These are phyloP conservation scores for Hecatera dysodea DNA, from an alignment of 2,888 invertebrate genomes.

Conservation along the genomic window DNA sequence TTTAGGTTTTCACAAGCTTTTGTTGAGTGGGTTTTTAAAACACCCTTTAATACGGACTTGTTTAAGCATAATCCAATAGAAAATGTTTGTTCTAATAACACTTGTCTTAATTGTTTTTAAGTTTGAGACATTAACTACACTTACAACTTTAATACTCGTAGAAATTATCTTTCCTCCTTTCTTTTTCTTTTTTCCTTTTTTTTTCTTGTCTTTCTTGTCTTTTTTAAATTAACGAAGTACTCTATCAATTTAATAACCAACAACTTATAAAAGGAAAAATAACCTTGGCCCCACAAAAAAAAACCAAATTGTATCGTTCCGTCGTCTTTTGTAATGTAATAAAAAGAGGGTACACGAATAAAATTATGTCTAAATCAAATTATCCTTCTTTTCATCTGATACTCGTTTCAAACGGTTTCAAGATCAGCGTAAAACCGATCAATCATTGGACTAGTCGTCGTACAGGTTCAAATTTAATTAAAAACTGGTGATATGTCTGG, in stretches of 20 bases:
- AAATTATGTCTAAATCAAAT: conserved; percentile 29
- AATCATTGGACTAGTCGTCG: conserved; percentile 15
- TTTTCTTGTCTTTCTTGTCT: too few relatives aligned
- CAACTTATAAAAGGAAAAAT: background rate
- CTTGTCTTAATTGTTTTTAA: too few relatives aligned
- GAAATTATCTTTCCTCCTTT: too few relatives aligned
- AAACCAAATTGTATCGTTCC: background rate
- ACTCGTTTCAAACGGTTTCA: conserved; percentile 5
- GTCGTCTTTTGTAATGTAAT: conserved; percentile 1
- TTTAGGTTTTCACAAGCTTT: background rate
- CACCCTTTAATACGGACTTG: background rate
- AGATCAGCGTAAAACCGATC: conserved; percentile 33
- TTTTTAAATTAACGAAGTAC: background rate
- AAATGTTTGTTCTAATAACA: background rate
- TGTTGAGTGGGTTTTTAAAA: conserved; percentile 21
- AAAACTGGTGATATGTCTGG: conserved; percentile 12
- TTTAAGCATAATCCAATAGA: background rate
- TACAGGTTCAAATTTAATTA: conserved; percentile 44
- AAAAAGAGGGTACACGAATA: conserved; percentile 18
- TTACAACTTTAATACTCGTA: too few relatives aligned
- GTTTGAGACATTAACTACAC: background rate
- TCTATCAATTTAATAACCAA: background rate
- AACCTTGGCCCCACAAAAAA: background rate
- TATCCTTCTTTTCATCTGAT: conserved; percentile 12
- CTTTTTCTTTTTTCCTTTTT: too few relatives aligned